A percentile compares a stretch with the other conserved stretches of the same genome.
Evolutionary conservation across 2,888 invertebrate species (phyloP).

Genomic region (Macropis europaea): DNA sequence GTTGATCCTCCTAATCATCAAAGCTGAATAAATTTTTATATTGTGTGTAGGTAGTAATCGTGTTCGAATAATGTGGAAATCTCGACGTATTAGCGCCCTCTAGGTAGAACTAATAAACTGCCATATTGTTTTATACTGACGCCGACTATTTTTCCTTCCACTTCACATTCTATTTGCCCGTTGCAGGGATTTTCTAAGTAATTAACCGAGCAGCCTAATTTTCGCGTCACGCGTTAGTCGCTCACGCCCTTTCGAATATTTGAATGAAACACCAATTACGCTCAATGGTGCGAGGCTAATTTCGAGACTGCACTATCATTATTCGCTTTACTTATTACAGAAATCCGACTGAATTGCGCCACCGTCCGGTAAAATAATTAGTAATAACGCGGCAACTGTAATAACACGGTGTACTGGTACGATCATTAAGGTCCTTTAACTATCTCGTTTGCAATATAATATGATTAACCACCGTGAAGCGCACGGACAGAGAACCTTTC

Average conservation of each 20-base stretch:
- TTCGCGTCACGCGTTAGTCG: constrained; percentile 8
- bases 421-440: background rate
- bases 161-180: background rate
- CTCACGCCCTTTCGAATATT: background rate
- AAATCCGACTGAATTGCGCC: background rate
- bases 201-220: background rate
- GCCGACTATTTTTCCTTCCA: background rate
- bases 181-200: too few relatives aligned
- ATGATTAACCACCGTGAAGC: background rate
- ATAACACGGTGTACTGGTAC: background rate
- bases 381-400: background rate
- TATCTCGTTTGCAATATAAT: background rate
- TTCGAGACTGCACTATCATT: constrained; percentile 18
- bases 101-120: constrained; percentile 16
- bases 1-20: background rate
- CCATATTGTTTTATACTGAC: background rate
- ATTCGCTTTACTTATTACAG: constrained; percentile 7
- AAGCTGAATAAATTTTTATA: background rate
- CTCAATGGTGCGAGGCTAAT: constrained; percentile 14
- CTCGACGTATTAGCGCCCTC: background rate
- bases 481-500: too few relatives aligned
- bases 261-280: constrained; percentile 17
- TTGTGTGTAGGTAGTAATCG: background rate
- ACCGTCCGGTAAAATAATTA: constrained; percentile 1
- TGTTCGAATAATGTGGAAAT: background rate